Base-by-base conservation (phyloP, 2,113 vertebrate species). In the Eudyptes chrysolophus region DNA sequence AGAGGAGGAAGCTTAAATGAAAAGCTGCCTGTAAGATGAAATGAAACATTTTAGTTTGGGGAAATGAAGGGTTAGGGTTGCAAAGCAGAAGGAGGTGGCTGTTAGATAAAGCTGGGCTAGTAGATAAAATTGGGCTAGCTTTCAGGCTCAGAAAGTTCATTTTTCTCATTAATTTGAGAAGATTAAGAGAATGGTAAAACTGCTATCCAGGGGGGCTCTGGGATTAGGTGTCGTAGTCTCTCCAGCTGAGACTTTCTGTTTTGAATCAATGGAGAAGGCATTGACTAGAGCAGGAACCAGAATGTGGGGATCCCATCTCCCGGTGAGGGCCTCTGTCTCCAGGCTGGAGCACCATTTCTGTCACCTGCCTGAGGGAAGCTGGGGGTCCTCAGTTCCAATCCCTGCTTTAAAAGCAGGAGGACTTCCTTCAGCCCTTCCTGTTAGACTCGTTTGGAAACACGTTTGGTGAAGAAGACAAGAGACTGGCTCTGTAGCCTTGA, bases 181-280 rank as follows among this genome's bases (percentile, higher is more conserved):
- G n/a, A 58, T 38, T 6, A 72, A 83, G 66, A 49, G 44, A 81
- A 77, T 54, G 46, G 46, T 58, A 64, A 70, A 58, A 58, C 46
- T 80, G 21, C 36, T 44, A 0, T 55, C 11, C 5, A 4, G 3
- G 11, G 1, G 3, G 2, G 1, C 36, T 85, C 65, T 40, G 61
- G n/a, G 10, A 48, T 48, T 54, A 49, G 36, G 13, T 75, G 42
- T 57, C 22, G 1, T 49, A 13, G 20, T 40, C 12, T 74, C 25
- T 32, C 6, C 12, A 61, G 22, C 16, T 19, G 52, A 34, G 34
- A 69, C 34, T 71, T 80, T 48, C 44, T 21, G 2, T 40, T 94
- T 72, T 58, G 34, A 57, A 30, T 24, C 76, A 69, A 6, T 20
- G 25, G 7, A 34, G 71, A 69, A 15, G 19, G 40, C 1, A 0